Evolutionary conservation across 1,140 invertebrate genomes (phyloP), one percentile per base, ranked within the genome.

Genomic region (Pseudomyrmex flavicornis): DNA sequence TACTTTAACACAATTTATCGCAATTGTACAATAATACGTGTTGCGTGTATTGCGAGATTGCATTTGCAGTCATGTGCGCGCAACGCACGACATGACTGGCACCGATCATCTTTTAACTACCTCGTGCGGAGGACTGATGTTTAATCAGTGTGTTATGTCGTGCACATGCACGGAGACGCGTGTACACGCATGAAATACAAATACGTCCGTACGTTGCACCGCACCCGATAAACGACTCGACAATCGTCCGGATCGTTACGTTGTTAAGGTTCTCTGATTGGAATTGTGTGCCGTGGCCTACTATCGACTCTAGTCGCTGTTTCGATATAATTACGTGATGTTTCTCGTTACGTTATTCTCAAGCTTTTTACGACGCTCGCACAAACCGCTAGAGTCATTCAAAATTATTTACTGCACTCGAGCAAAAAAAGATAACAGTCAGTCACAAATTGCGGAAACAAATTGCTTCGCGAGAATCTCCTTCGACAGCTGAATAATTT

Each of bases 211-310:
- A 63, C 75, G 74, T 70, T 85, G 52, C 58, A 62, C 65, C 84
- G 76, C 35, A 82, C 22, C 26, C 56, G 66, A 88, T 82, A 74
- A 88, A 48, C 68, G 68, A 68, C 22, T 62, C 58, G 65, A 58
- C 59, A 66, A 87, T 87, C 66, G 70, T 84, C 73, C 10, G 9
- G 50, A 85, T 88, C 70, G 79, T 88, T 88, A 87, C 85, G 75
- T 88, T 68, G 83, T 88, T 85, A 46, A 75, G 52, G 26, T 3
- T 54, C 35, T 48, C 17, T 85, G 76, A 88, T 88, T 82, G 65
- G 20, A 74, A 84, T 73, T 69, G 44, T 65, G 56, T 9, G 59
- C 20, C 52, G 44, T 85, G 83, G 50, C 62, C 77, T 82, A 70
- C 44, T 58, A 20, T 82, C 50, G 59, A 75, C 90, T 87, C 86